Conservation (phyloP, 92 coral and sea anemone species). For the Epizoanthus stellaris region DNA sequence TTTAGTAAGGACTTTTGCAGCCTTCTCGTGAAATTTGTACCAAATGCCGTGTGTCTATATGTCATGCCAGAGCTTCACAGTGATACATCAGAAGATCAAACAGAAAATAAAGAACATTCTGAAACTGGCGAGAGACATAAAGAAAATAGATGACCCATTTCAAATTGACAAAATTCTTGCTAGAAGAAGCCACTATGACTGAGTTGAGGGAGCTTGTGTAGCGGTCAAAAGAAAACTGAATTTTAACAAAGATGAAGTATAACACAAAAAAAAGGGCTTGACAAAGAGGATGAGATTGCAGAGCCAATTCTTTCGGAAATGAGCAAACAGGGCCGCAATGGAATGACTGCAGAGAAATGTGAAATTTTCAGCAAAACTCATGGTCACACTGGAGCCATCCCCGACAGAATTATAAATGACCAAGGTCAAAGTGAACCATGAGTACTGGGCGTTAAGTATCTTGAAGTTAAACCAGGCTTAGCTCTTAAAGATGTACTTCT, state of each 20-base stretch:
- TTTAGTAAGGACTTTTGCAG: background rate
- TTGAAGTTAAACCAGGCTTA: too few relatives aligned
- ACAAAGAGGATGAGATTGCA: too few relatives aligned
- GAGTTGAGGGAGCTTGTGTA: background rate
- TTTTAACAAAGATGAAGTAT: too few relatives aligned
- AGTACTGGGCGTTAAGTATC: constrained; percentile 48
- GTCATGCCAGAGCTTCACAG: background rate
- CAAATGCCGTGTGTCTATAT: background rate
- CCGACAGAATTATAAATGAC: constrained; percentile 49
- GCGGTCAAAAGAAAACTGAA: too few relatives aligned
- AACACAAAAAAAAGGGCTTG: constrained; percentile 46
- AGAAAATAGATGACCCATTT: background rate
- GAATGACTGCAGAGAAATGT: constrained; percentile 46
- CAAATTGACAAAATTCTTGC: constrained; percentile 25
- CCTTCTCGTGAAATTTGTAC: background rate
- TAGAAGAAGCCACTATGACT: constrained; percentile 38
- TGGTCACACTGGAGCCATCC: constrained; percentile 35
- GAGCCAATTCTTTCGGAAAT: constrained; percentile 26
- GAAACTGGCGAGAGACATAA: background rate
- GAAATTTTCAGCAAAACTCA: constrained; percentile 44
- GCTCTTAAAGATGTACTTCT: too few relatives aligned
- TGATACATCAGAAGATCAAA: background rate
- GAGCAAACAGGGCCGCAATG: constrained; percentile 10
- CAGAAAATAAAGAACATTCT: background rate
- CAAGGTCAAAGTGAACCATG: constrained; percentile 33